Conservation (phyloP, 2,113 vertebrate species). For the Dascyllus trimaculatus region DNA sequence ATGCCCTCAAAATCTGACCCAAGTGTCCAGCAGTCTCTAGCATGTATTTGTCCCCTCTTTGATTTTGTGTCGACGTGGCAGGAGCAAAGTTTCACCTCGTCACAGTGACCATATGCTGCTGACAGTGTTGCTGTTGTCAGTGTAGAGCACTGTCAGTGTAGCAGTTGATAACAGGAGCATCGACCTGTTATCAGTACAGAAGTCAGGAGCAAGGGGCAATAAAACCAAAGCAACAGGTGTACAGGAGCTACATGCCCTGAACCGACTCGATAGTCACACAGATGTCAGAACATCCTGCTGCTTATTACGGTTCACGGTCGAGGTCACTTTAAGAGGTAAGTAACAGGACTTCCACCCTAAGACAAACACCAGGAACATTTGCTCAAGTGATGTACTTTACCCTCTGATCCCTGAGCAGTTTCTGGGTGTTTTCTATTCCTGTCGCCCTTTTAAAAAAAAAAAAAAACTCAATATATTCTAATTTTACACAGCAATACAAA, state of each 20-base stretch:
- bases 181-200: conserved; percentile 48
- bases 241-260: background rate
- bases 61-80: conserved; percentile 24
- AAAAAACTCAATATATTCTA: no score
- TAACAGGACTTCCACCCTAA: background rate
- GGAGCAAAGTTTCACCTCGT: conserved; percentile 20
- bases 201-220: conserved; percentile 14
- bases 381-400: no score
- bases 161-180: conserved; percentile 39
- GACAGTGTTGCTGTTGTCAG: conserved; percentile 5
- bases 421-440: no score
- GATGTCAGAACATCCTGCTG: conserved; percentile 4
- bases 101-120: background rate
- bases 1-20: no score
- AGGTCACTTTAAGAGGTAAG: background rate
- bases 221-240: conserved; percentile 21
- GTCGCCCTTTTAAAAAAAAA: no score
- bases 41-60: background rate
- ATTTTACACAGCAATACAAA: no score
- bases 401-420: no score
- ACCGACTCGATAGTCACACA: background rate
- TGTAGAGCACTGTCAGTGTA: background rate
- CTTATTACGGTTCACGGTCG: conserved; percentile 16
- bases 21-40: no score
- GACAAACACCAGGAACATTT: background rate